Evolutionary conservation across 2,113 vertebrate species (phyloP).

Genomic region (Sorex fumeus): DNA sequence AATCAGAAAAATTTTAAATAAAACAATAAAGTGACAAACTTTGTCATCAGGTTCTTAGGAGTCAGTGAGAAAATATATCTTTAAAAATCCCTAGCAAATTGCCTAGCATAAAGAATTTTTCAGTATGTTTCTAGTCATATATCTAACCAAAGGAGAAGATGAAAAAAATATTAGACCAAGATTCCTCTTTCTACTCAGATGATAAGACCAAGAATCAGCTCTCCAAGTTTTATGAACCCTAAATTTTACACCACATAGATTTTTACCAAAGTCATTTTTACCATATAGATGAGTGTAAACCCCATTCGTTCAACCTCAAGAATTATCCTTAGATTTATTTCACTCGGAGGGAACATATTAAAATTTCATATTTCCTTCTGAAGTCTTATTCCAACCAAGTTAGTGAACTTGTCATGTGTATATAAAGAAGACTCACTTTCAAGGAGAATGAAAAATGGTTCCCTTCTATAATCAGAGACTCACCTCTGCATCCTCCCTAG

Average conservation of each 20-base stretch:
- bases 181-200: not conserved
- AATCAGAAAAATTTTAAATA: no score
- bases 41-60: not conserved
- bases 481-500: constrained; percentile 85
- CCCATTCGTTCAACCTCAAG: constrained; percentile 55
- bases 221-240: constrained; percentile 49
- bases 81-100: constrained; percentile 35
- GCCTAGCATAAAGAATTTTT: not conserved
- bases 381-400: constrained; percentile 80
- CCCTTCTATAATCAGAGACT: constrained; percentile 85
- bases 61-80: constrained; percentile 15
- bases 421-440: constrained; percentile 79
- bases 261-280: constrained; percentile 61
- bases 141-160: not conserved
- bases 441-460: constrained; percentile 87
- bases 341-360: constrained; percentile 68
- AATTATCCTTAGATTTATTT: constrained; percentile 74
- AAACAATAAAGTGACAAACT: not conserved
- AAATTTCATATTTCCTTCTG: constrained; percentile 79
- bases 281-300: constrained; percentile 34
- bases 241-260: constrained; percentile 14
- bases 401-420: constrained; percentile 83
- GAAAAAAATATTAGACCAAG: not conserved
- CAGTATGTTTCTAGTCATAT: not conserved
- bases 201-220: not conserved